Conservation (phyloP, 2,113 vertebrate genomes). For the Alligator sinensis region DNA sequence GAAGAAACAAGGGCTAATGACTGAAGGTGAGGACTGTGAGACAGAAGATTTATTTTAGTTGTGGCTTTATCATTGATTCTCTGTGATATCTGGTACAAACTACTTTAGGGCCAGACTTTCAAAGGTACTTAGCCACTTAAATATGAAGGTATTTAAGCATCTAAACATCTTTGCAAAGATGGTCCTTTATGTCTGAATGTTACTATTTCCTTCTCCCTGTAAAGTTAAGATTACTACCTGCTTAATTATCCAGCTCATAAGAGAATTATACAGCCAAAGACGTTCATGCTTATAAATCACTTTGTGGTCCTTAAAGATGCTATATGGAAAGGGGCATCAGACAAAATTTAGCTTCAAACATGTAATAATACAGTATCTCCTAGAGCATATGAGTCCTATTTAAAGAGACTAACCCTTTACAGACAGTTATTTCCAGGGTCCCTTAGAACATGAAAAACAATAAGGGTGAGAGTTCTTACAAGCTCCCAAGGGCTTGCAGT, state of each 20-base stretch:
- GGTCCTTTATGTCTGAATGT: not conserved
- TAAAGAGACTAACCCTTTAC: not conserved
- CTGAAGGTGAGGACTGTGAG: not conserved
- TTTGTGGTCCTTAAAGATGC: not conserved
- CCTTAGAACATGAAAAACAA: not conserved
- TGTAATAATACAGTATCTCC: not conserved
- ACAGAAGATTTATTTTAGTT: not conserved
- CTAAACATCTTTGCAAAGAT: not conserved
- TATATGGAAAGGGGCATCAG: constrained; percentile 50
- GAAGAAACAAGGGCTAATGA: not conserved
- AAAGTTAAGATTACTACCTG: not conserved
- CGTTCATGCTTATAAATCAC: not conserved
- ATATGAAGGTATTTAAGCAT: not conserved
- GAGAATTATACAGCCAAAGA: not conserved
- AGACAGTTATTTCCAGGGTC: not conserved
- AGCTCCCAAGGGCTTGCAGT: not conserved
- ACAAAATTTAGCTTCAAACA: constrained; percentile 7
- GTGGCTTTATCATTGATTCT: not conserved
- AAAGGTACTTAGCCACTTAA: not conserved
- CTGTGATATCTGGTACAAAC: not conserved
- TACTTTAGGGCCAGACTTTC: not conserved
- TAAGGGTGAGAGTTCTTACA: not conserved
- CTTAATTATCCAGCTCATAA: not conserved
- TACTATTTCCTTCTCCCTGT: not conserved
- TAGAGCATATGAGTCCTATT: not conserved